Evolutionary conservation across 2,888 invertebrate genomes (phyloP), one percentile per base, ranked within the genome.

Genomic region (Lepidocyrtoides sp.): DNA sequence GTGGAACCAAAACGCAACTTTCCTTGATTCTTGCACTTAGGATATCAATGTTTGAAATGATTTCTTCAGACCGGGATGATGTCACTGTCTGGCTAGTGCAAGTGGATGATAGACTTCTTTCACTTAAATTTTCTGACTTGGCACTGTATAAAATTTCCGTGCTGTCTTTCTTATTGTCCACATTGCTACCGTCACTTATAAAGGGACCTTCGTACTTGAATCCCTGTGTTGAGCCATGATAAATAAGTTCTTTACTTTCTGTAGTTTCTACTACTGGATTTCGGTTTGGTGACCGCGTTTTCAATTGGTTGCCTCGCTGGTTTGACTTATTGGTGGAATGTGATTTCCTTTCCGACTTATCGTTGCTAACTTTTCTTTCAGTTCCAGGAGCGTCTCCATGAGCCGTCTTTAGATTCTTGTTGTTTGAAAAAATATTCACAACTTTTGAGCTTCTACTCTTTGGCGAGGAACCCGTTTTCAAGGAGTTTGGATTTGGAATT

Each of bases 131-230:
- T 14, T 77, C 87, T 2, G 79, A 63, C 23, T 77, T 63, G 12
- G 87, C 63, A 51, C 77, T 89, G n/a, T 82, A 69, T 20, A 83
- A 51, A 0, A 63, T 32, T 66, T 91, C 87, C 20, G 75, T 83
- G 12, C 83, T 75, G 12, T 60, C 75, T 12, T 83, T n/a, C 10
- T 82, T 66, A 10, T 29, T 32, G 12, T 75, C 63, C 4, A 60
- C 8, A 14, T n/a, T 36, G 32, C 32, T 8, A 36, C 32, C 69
- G 17, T 51, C 29, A 36, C 54, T 91, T 8, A 91, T 26, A 63
- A 91, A 79, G 0, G 86, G 86, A 0, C 75, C 84, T 63, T 91
- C 91, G 29, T 86, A 91, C 41, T 81, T 91, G 23, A 87, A 77
- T 3, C 87, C 87, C 36, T 29, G 29, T 51, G 87, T 32, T 4